Evolutionary conservation across 2,888 invertebrate genomes (phyloP).

Genomic region (Acanthoscelides obtectus): DNA sequence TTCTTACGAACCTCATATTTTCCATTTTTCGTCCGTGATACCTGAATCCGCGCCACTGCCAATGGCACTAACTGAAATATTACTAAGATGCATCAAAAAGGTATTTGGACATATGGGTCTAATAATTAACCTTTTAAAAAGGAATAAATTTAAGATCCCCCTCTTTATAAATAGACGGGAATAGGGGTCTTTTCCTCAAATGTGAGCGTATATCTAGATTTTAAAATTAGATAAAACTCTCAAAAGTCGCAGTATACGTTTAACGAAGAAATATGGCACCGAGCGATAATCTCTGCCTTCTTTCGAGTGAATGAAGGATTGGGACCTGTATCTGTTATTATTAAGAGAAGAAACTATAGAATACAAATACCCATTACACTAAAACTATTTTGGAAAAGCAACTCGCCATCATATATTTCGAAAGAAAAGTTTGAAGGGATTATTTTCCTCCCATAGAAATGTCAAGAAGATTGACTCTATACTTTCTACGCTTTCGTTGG

Average conservation of each 20-base stretch:
- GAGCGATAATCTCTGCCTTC: background rate
- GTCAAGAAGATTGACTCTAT: no score
- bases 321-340: no score
- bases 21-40: no score
- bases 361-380: no score
- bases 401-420: no score
- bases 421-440: no score
- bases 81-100: background rate
- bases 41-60: background rate
- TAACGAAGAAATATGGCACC: background rate
- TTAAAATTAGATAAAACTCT: background rate
- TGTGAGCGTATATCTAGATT: background rate
- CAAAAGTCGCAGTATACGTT: background rate
- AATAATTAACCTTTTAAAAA: constrained; percentile 35
- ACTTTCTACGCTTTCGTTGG: no score
- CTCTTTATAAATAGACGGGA: constrained; percentile 20
- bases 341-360: no score
- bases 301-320: no score
- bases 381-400: no score
- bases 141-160: constrained; percentile 27
- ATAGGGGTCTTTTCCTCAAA: background rate
- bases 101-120: constrained; percentile 28
- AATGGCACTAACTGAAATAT: background rate
- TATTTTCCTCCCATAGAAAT: no score
- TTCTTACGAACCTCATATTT: no score